Base-by-base conservation (phyloP, 2,888 invertebrate genomes). In the Oligia fasciuncula region DNA sequence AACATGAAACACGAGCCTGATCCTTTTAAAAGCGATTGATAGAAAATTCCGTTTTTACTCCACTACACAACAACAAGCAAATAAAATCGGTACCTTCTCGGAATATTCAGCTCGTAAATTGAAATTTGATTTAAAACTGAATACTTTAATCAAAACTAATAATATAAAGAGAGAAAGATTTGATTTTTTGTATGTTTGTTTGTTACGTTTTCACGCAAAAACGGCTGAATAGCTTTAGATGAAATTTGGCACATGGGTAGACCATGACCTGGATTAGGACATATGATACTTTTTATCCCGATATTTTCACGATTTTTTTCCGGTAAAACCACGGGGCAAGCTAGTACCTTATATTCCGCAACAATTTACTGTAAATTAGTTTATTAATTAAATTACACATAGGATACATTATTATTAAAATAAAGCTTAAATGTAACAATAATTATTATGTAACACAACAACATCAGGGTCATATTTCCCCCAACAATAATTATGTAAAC, bases 11-110 rank as follows among this genome's bases (percentile, higher is more conserved):
- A 62, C 62, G 67, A 73, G 49, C 29, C 17, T 29, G n/a, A 40
- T 51, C 65, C 73, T 75, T 66, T 66, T 70, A 70, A 54, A 80
- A 60, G 35, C 40, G 57, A 65, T 76, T 77, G 63, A 80, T 80
- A 43, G 43, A 74, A 70, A 75, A 75, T 80, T 80, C 66, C 35
- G 51, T 73, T 75, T 79, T 13, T n/a, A 69, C 62, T 57, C 46
- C 46, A 73, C 40, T 80, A 62, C 51, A 63, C 63, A 29, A 69
- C 63, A 29, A 69, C 68, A 57, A 63, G 46, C 29, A 11, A 69
- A 78, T 76, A 40, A 57, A 73, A 66, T 51, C 23, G 9, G 23
- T 65, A 49, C n/a, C 54, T 46, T 43, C 49, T n/a, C 46, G 19
- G 66, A 66, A 70, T 66, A 14, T 29, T 54, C 65, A 8, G 19